Conservation (phyloP, 2,113 vertebrate genomes). For the Epinephelus cyanopodus region DNA sequence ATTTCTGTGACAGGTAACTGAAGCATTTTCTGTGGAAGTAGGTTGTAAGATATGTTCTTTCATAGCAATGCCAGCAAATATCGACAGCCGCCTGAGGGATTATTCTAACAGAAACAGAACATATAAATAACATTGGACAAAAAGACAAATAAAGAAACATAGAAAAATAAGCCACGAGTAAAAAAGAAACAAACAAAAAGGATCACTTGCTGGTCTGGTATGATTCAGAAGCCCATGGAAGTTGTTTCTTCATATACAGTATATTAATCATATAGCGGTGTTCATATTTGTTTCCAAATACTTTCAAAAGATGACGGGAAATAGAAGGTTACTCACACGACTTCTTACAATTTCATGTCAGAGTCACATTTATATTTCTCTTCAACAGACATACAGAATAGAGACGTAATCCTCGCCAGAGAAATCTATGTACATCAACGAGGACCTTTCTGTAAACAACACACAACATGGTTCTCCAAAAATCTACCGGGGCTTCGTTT, state of each 20-base stretch:
- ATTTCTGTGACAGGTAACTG: constrained; percentile 27
- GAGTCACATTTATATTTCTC: constrained; percentile 85
- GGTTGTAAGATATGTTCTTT: constrained; percentile 55
- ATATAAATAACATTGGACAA: constrained; percentile 83
- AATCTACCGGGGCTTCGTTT: constrained; percentile 50
- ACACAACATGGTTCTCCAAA: constrained; percentile 86
- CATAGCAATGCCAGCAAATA: constrained; percentile 55
- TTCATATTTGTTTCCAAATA: constrained; percentile 75
- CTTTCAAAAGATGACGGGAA: constrained; percentile 74
- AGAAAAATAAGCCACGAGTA: constrained; percentile 74
- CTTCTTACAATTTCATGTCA: constrained; percentile 82
- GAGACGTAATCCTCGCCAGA: constrained; percentile 85
- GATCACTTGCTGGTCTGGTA: constrained; percentile 70
- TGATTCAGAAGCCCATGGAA: constrained; percentile 67
- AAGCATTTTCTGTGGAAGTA: constrained; percentile 27
- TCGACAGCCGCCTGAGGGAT: constrained; percentile 40
- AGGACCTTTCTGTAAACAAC: constrained; percentile 88
- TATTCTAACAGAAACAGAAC: constrained; percentile 68
- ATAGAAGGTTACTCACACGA: constrained; percentile 81
- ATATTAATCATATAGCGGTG: constrained; percentile 66
- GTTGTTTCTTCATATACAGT: constrained; percentile 70
- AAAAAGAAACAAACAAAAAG: constrained; percentile 81
- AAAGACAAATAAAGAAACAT: constrained; percentile 71
- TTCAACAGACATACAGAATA: constrained; percentile 89
- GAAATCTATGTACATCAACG: constrained; percentile 91